These are phyloP conservation scores for Gnatocerus cornutus DNA, from an alignment of 2,888 invertebrate genomes.

Conservation along the genomic window DNA sequence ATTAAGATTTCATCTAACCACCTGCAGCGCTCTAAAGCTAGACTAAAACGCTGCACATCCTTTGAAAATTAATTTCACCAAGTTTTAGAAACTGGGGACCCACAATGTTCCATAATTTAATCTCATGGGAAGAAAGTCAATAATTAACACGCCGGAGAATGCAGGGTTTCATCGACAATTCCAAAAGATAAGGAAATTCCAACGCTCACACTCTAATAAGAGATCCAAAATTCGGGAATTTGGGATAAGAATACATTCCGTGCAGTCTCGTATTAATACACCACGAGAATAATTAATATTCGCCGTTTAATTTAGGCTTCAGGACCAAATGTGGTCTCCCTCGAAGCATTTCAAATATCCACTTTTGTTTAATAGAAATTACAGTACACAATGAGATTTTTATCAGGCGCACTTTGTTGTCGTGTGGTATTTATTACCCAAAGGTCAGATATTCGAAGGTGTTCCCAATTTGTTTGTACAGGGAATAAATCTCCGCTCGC, in stretches of 20 bases:
- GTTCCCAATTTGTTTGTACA: slow-evolving; percentile 23
- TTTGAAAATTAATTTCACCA: slow-evolving; percentile 32
- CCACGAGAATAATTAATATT: slow-evolving; percentile 26
- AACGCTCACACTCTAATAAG: not conserved
- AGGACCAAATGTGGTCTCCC: slow-evolving; percentile 19
- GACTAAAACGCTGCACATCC: slow-evolving; percentile 29
- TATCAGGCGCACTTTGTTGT: slow-evolving; percentile 17
- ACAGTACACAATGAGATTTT: slow-evolving; percentile 29
- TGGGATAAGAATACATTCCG: slow-evolving; percentile 10
- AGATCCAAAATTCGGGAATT: slow-evolving; percentile 13
- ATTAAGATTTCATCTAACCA: slow-evolving; percentile 33
- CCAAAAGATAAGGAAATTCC: not conserved
- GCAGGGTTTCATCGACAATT: not conserved
- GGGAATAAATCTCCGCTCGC: too few species aligned
- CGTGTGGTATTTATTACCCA: slow-evolving; percentile 28
- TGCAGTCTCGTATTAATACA: slow-evolving; percentile 19
- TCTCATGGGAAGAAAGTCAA: slow-evolving; percentile 6
- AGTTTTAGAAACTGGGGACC: slow-evolving; percentile 22
- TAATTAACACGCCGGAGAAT: not conserved
- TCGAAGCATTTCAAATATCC: slow-evolving; percentile 12
- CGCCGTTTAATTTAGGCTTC: slow-evolving; percentile 26
- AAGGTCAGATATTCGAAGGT: slow-evolving; percentile 25
- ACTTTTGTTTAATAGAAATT: too few species aligned
- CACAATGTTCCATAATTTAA: slow-evolving; percentile 11
- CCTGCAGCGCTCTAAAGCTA: slow-evolving; percentile 27